A percentile compares a stretch with the other conserved stretches of the same genome.
These are phyloP conservation scores for Pluvialis apricaria DNA, from an alignment of 2,113 vertebrate species.

Conservation along the genomic window DNA sequence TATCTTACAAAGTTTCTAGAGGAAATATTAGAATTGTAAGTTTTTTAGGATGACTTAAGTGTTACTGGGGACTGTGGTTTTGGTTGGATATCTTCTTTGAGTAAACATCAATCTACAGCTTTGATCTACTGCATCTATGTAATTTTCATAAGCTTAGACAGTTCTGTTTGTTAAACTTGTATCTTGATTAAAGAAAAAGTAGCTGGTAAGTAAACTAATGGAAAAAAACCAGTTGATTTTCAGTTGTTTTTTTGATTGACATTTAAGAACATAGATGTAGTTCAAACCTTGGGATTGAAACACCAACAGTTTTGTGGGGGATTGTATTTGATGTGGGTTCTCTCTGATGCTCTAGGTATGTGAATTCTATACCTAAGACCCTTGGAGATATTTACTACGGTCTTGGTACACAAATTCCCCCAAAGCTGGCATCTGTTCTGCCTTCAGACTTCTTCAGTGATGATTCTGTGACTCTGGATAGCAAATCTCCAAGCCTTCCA, in stretches of 20 bases:
- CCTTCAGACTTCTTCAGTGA: slow-evolving; percentile 93
- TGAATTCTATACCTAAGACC: slow-evolving; percentile 78
- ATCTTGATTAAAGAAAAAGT: not conserved
- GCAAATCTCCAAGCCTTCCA: slow-evolving; percentile 73
- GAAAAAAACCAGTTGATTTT: not conserved
- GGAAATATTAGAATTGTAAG: slow-evolving; percentile 84
- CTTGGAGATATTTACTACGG: slow-evolving; percentile 87
- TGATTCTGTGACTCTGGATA: slow-evolving; percentile 83
- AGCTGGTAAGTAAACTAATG: not conserved
- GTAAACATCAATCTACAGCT: not conserved
- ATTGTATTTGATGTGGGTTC: not conserved
- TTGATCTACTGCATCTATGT: not conserved
- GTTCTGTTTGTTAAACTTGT: fast-evolving
- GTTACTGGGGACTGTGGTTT: not conserved
- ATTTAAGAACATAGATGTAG: not conserved
- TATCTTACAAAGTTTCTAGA: slow-evolving; percentile 87
- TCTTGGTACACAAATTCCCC: slow-evolving; percentile 86
- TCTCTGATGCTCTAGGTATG: slow-evolving; percentile 75
- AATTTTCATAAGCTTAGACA: not conserved
- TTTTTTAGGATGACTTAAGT: not conserved
- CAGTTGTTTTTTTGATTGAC: not conserved
- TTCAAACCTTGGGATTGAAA: not conserved
- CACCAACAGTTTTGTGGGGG: not conserved
- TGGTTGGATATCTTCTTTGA: not conserved
- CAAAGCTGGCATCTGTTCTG: slow-evolving; percentile 80